Base-by-base conservation (phyloP, 2,113 vertebrate species). In the Xiphias gladius region DNA sequence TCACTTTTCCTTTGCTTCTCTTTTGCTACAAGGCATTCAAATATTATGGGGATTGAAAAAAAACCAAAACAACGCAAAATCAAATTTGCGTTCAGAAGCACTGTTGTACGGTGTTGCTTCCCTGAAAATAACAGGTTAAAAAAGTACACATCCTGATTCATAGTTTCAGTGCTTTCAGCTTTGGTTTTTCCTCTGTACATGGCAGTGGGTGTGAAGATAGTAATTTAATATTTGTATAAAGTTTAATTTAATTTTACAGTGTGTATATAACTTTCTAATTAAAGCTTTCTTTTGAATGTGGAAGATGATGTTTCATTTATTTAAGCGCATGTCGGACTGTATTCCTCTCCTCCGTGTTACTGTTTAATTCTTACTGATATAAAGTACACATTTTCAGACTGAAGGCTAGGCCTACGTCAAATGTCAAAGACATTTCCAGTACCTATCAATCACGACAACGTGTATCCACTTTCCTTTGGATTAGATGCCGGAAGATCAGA, bases 171-270 rank as follows among this genome's bases (percentile, higher is more conserved):
- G 94, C 92, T 92, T 94, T 95, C 73, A 84, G 84, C 88, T 93
- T 96, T 93, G 89, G 68, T 91, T 95, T 95, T 95, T 94, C 80
- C 94, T 96, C 95, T 98, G 97, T 98, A 97, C 96, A 97, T 97
- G 97, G 96, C 96, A 96, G 95, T 97, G 97, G 97, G 97, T 97
- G 97, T 98, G 96, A 98, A 97, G 95, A 99, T 99, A 97, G 96
- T 98, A 99, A 99, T 99, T 99, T 99, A 99, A 99, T 99, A 99
- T 99, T 99, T 99, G 98, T 99, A 99, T 95, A 99, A 98, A 99
- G 96, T 97, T 98, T 99, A 99, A 99, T 99, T 99, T 99, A 99
- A 98, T 97, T 97, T 96, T 97, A 97, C 97, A 97, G 96, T 99
- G 96, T 99, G 98, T 99, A 98, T 97, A 99, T 99, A 99, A 97